phyloP scores from a whole-genome alignment of 2,888 invertebrate species.

The Xestobium rufovillosum region DNA sequence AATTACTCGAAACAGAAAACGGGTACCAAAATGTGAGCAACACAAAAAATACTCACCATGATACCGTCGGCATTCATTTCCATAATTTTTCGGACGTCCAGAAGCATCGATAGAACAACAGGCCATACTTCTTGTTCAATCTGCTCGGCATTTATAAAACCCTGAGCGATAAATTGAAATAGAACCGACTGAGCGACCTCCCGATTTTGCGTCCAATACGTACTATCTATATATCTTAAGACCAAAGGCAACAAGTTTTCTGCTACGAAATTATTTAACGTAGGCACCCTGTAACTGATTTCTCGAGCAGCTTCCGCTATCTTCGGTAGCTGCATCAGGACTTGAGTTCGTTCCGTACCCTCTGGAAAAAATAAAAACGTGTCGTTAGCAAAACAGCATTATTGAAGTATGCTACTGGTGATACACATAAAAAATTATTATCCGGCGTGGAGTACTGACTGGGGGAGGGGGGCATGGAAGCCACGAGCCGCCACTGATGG shows the following conservation, averaged over 20 bases:
- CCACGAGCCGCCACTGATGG: too few species aligned
- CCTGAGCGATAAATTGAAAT: slow-evolving; percentile 56
- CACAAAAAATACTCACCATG: slow-evolving; percentile 45
- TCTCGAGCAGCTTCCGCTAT: slow-evolving; percentile 56
- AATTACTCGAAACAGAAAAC: too few species aligned
- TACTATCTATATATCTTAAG: slow-evolving; percentile 53
- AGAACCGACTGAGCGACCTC: slow-evolving; percentile 58
- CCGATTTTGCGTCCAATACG: too few species aligned
- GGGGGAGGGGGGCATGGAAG: too few species aligned
- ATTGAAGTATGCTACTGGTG: too few species aligned
- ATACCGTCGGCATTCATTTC: slow-evolving; percentile 51
- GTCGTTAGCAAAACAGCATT: slow-evolving; percentile 1
- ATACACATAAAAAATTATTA: too few species aligned
- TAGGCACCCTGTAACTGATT: slow-evolving; percentile 40
- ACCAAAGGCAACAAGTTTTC: slow-evolving; percentile 56
- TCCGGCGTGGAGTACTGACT: too few species aligned
- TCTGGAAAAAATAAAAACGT: slow-evolving; percentile 45
- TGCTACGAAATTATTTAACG: slow-evolving; percentile 47
- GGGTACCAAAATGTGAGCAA: slow-evolving; percentile 6
- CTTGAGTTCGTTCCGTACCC: slow-evolving; percentile 50
- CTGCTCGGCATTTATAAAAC: slow-evolving; percentile 51
- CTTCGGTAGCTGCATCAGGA: slow-evolving; percentile 61
- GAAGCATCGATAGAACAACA: slow-evolving; percentile 52
- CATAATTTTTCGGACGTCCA: slow-evolving; percentile 44
- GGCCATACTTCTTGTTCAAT: slow-evolving; percentile 59